Conservation (phyloP, 2,888 invertebrate species). For the Gymnocheta viridis region DNA sequence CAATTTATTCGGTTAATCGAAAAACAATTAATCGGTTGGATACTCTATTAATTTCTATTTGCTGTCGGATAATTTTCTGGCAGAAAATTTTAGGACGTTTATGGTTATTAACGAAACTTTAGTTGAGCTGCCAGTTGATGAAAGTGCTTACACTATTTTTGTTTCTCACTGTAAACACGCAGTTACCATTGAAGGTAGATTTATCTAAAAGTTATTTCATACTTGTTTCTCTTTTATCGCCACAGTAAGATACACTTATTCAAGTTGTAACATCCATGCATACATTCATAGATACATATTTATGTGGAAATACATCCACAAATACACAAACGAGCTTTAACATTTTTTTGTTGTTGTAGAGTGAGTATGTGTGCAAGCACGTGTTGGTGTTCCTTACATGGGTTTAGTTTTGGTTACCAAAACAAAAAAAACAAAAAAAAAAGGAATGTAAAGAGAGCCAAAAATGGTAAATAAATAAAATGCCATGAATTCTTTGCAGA, state of each 20-base stretch:
- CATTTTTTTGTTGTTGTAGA: neutral
- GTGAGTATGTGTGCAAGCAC: neutral
- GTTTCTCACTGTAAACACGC: neutral
- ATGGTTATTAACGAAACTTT: neutral
- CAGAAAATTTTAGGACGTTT: too few species aligned
- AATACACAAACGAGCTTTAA: neutral
- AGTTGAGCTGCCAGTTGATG: too few species aligned
- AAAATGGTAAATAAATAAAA: constrained; percentile 54
- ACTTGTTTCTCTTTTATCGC: neutral
- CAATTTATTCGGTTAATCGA: too few species aligned
- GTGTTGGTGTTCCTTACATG: constrained; percentile 26
- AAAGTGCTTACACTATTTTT: too few species aligned
- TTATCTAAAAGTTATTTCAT: constrained; percentile 11
- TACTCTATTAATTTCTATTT: too few species aligned
- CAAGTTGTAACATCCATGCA: neutral
- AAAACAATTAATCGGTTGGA: too few species aligned
- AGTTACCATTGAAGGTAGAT: neutral
- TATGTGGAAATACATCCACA: neutral
- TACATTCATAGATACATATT: neutral
- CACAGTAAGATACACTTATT: neutral
- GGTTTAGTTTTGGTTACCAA: constrained; percentile 18
- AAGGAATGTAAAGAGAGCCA: neutral
- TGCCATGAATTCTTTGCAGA: constrained; percentile 55
- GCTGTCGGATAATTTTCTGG: too few species aligned
- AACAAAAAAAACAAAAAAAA: too few species aligned